Conservation (phyloP, 1,140 invertebrate genomes). For the Pseudobourletiella spinata region DNA sequence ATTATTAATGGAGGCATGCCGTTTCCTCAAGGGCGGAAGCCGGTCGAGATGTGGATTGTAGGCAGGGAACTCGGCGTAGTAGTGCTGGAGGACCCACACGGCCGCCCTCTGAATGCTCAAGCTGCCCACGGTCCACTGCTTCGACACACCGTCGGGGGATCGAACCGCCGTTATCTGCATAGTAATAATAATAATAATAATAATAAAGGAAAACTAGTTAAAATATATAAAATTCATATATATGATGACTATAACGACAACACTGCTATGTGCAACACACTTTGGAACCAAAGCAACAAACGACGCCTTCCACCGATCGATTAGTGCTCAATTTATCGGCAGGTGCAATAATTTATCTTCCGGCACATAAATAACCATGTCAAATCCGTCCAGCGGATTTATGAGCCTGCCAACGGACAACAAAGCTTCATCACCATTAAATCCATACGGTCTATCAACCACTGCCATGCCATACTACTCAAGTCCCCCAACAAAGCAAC, state of each 20-base stretch:
- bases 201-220: not conserved
- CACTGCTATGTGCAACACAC: not conserved
- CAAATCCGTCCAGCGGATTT: too few relatives aligned
- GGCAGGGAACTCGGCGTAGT: slow-evolving; percentile 91
- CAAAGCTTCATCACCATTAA: too few relatives aligned
- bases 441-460: too few relatives aligned
- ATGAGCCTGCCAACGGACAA: too few relatives aligned
- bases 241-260: not conserved
- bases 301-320: too few relatives aligned
- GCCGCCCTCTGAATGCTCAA: slow-evolving; percentile 91
- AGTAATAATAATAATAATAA: not conserved
- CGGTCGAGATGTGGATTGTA: slow-evolving; percentile 94
- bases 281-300: too few relatives aligned
- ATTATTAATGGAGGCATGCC: slow-evolving; percentile 29
- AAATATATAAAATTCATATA: not conserved
- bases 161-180: slow-evolving; percentile 54
- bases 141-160: slow-evolving; percentile 77
- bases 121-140: slow-evolving; percentile 71
- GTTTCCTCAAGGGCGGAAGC: slow-evolving; percentile 58
- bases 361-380: too few relatives aligned
- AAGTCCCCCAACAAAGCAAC: too few relatives aligned
- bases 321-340: too few relatives aligned
- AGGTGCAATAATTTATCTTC: too few relatives aligned
- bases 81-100: slow-evolving; percentile 84
- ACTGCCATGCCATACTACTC: too few relatives aligned